Conservation (phyloP, 2,888 invertebrate species). For the Polydrusus cervinus region DNA sequence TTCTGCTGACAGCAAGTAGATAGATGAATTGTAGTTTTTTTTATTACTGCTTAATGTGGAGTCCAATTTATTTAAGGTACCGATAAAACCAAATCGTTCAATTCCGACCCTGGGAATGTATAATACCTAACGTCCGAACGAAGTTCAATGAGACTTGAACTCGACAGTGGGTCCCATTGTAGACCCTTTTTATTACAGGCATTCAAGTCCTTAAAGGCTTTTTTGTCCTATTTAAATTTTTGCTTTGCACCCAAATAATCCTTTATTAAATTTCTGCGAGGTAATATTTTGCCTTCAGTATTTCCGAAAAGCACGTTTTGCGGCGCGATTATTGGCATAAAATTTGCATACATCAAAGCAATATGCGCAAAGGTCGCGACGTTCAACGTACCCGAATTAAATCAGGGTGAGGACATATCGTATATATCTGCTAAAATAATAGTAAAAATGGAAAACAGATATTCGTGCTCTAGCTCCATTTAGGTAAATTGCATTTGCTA, state of each 20-base stretch:
- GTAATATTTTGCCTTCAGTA: conserved; percentile 9
- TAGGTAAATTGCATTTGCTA: conserved; percentile 9
- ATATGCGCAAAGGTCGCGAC: conserved; percentile 15
- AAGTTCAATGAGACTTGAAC: too few relatives aligned
- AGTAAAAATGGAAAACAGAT: conserved; percentile 19
- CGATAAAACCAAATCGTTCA: too few relatives aligned
- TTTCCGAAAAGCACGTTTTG: conserved; percentile 18
- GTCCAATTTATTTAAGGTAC: too few relatives aligned
- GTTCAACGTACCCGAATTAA: conserved; percentile 24
- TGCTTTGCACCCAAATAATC: conserved; percentile 4
- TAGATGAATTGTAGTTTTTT: too few relatives aligned
- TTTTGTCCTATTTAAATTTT: conserved; percentile 1
- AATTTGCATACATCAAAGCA: conserved; percentile 17
- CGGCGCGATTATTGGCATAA: conserved; percentile 17
- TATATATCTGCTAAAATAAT: conserved; percentile 18
- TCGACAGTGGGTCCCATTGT: too few relatives aligned
- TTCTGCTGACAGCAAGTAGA: too few relatives aligned
- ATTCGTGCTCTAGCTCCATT: conserved; percentile 18
- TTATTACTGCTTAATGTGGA: too few relatives aligned
- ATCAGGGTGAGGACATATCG: conserved; percentile 14
- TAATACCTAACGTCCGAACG: too few relatives aligned
- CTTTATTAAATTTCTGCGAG: conserved; percentile 10
- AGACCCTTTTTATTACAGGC: neutral
- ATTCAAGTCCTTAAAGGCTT: neutral
- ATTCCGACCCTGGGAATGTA: too few relatives aligned